Conservation (phyloP, 2,888 invertebrate species). For the Caenorhabditis drosophilae region DNA sequence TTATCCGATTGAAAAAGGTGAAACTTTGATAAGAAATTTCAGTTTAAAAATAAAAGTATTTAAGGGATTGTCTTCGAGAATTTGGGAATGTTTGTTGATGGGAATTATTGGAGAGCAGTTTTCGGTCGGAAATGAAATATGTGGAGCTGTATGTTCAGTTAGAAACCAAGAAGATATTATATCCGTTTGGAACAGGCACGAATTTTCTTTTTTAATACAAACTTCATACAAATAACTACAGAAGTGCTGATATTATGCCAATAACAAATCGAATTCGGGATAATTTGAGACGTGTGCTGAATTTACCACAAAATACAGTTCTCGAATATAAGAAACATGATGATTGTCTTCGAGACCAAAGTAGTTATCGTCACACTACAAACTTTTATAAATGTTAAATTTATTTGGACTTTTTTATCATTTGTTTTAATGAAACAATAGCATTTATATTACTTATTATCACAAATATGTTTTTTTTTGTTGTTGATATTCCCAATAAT, state of each 20-base stretch:
- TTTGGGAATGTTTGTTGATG: constrained; percentile 97
- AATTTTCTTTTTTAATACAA: not conserved
- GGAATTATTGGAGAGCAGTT: constrained; percentile 83
- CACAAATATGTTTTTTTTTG: too few species aligned
- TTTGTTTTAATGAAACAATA: too few species aligned
- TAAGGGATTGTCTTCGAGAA: constrained; percentile 70
- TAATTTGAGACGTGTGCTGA: constrained; percentile 89
- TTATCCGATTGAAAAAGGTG: constrained; percentile 87
- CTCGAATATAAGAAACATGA: constrained; percentile 84
- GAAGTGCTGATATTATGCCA: constrained; percentile 86
- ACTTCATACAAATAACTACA: constrained; percentile 60
- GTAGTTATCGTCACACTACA: constrained; percentile 71
- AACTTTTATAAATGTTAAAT: constrained; percentile 15
- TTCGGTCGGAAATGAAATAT: constrained; percentile 83
- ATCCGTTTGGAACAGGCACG: constrained; percentile 53
- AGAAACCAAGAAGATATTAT: constrained; percentile 79
- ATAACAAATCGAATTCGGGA: constrained; percentile 91
- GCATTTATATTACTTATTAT: too few species aligned
- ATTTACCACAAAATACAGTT: constrained; percentile 87
- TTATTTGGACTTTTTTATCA: too few species aligned
- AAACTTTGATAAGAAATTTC: too few species aligned
- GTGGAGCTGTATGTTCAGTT: constrained; percentile 94
- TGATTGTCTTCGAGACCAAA: constrained; percentile 76
- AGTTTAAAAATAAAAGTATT: too few species aligned
- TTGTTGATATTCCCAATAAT: too few species aligned